Evolutionary conservation across 2,888 invertebrate species (phyloP).

Genomic region (Archips crataeganus): DNA sequence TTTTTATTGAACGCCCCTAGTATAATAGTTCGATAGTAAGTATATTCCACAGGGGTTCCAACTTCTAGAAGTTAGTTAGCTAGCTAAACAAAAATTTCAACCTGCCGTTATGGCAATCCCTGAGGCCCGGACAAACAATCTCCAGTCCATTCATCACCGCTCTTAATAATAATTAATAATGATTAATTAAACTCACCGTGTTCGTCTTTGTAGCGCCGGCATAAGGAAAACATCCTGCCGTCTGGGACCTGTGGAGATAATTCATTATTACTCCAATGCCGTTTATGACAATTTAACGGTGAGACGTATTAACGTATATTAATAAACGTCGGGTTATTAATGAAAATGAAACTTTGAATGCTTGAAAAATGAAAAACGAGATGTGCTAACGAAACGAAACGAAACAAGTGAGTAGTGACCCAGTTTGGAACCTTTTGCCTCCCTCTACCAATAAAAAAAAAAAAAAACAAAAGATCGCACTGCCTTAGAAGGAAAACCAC

Average conservation of each 20-base stretch:
- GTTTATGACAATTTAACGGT: conserved; percentile 5
- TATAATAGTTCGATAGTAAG: no score
- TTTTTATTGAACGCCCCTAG: no score
- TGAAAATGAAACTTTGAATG: background rate
- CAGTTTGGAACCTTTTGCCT: no score
- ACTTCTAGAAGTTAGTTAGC: no score
- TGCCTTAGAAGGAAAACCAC: no score
- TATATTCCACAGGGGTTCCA: background rate
- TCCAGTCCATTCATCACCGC: conserved; percentile 16
- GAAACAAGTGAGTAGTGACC: no score
- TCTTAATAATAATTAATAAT: conserved; percentile 35
- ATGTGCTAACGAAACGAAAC: no score
- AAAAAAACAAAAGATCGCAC: no score
- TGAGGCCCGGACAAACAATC: conserved; percentile 1
- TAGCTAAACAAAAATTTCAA: background rate
- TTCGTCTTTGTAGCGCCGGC: conserved; percentile 80
- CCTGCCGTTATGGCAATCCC: background rate
- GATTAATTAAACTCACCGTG: conserved; percentile 66
- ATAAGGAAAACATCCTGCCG: conserved; percentile 79
- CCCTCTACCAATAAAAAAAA: no score
- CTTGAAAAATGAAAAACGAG: background rate
- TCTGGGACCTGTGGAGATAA: conserved; percentile 57
- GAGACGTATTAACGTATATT: background rate
- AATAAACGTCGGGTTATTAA: background rate
- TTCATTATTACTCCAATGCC: background rate